Conservation (phyloP, 1,140 invertebrate genomes). For the Drosophila auraria region DNA sequence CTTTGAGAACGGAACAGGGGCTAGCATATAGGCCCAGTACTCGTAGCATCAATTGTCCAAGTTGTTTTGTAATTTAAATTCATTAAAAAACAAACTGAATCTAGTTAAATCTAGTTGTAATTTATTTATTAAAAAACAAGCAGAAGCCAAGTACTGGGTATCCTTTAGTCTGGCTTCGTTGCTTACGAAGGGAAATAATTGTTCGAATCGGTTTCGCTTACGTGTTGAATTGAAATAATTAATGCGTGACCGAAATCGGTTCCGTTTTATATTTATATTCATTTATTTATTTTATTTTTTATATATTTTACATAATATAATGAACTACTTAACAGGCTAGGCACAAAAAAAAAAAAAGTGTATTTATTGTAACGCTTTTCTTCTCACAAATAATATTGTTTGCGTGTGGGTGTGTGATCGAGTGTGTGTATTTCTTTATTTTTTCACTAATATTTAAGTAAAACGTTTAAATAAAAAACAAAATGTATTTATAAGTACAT, state of each 20-base stretch:
- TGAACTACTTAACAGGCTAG: slow-evolving; percentile 77
- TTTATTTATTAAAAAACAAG: background rate
- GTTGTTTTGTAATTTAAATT: background rate
- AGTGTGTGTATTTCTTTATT: slow-evolving; percentile 20
- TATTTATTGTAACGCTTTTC: slow-evolving; percentile 56
- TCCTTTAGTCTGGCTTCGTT: background rate
- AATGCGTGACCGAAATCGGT: slow-evolving; percentile 8
- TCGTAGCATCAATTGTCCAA: background rate
- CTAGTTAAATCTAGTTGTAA: background rate
- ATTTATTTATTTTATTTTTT: slow-evolving; percentile 77
- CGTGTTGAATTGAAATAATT: slow-evolving; percentile 10
- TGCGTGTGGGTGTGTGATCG: slow-evolving; percentile 35
- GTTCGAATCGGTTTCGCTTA: slow-evolving; percentile 17
- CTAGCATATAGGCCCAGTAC: slow-evolving; percentile 2
- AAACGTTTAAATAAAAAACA: slow-evolving; percentile 71
- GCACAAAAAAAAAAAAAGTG: slow-evolving; percentile 67
- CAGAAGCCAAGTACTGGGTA: background rate
- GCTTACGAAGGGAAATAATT: background rate
- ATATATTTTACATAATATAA: slow-evolving; percentile 81
- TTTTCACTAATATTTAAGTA: slow-evolving; percentile 57
- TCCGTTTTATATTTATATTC: slow-evolving; percentile 68
- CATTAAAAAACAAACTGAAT: background rate
- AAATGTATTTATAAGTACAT: slow-evolving; percentile 53
- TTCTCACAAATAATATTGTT: slow-evolving; percentile 38
- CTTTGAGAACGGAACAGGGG: slow-evolving; percentile 7